phyloP scores from a whole-genome alignment of 2,797 vertebrate species.

The Coreius guichenoti region DNA sequence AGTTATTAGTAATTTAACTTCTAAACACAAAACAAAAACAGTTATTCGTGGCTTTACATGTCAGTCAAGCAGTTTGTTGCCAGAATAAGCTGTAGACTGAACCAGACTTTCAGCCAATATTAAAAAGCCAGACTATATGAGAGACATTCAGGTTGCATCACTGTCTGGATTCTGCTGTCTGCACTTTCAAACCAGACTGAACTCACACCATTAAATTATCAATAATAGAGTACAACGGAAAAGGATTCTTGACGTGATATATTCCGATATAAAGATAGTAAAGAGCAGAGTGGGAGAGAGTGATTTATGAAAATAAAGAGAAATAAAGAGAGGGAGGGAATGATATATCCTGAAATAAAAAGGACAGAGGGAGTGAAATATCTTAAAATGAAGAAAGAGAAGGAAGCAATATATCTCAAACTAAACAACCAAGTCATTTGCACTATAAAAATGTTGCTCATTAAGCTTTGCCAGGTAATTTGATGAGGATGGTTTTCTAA shows the following conservation, averaged over 20 bases:
- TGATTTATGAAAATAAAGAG: too few species aligned
- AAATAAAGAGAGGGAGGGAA: slow-evolving; percentile 17
- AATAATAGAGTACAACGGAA: slow-evolving; percentile 3
- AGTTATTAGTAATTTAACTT: too few species aligned
- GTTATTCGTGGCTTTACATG: background rate
- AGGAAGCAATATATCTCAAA: slow-evolving; percentile 27
- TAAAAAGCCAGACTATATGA: slow-evolving; percentile 13
- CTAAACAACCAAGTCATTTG: slow-evolving; percentile 32
- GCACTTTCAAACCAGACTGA: slow-evolving; percentile 23
- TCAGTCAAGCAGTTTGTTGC: background rate
- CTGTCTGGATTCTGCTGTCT: slow-evolving; percentile 17
- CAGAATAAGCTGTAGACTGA: background rate
- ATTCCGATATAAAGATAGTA: background rate
- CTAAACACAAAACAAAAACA: too few species aligned
- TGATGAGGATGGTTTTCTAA: slow-evolving; percentile 7
- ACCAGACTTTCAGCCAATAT: background rate
- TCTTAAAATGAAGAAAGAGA: slow-evolving; percentile 18
- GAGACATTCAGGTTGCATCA: slow-evolving; percentile 26
- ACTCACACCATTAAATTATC: slow-evolving; percentile 25
- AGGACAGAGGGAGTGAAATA: slow-evolving; percentile 8
- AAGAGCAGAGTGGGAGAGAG: slow-evolving; percentile 19
- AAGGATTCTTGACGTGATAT: background rate
- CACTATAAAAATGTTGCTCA: background rate
- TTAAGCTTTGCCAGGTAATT: slow-evolving; percentile 18
- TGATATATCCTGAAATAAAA: slow-evolving; percentile 21